These are phyloP conservation scores for Trichacis sp. DNA, from an alignment of 2,888 invertebrate genomes.

Conservation along the genomic window DNA sequence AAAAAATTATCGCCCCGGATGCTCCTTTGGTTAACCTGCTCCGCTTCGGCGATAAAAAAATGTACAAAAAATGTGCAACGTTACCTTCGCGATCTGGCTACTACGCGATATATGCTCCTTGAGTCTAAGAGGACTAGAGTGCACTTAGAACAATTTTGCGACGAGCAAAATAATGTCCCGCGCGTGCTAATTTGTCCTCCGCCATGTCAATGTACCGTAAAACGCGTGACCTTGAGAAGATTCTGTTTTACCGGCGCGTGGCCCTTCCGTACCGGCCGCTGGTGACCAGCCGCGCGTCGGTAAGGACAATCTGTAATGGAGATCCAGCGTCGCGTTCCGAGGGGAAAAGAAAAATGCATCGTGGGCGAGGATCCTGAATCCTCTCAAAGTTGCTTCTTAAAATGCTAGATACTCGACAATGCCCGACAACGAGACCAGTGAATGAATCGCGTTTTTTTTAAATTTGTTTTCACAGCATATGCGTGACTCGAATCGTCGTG, in stretches of 20 bases:
- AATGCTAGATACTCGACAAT: constrained; percentile 36
- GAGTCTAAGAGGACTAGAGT: constrained; percentile 46
- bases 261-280: no score
- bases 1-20: constrained; percentile 34
- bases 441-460: constrained; percentile 31
- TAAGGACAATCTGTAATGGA: no score
- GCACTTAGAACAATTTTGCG: constrained; percentile 42
- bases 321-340: no score
- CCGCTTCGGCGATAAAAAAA: constrained; percentile 35
- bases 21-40: constrained; percentile 24
- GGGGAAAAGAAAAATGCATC: neutral
- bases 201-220: constrained; percentile 27
- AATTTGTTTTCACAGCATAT: constrained; percentile 26
- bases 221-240: constrained; percentile 20
- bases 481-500: constrained; percentile 32
- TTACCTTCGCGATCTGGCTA: constrained; percentile 34
- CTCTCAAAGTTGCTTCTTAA: constrained; percentile 10
- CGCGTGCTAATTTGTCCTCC: constrained; percentile 37
- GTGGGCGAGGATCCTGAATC: neutral
- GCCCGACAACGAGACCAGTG: constrained; percentile 40
- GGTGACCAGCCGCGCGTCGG: no score
- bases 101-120: constrained; percentile 44
- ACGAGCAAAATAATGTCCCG: constrained; percentile 33
- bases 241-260: neutral
- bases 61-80: constrained; percentile 45